phyloP scores from a whole-genome alignment of 2,113 vertebrate genomes.

The Burhinus oedicnemus region DNA sequence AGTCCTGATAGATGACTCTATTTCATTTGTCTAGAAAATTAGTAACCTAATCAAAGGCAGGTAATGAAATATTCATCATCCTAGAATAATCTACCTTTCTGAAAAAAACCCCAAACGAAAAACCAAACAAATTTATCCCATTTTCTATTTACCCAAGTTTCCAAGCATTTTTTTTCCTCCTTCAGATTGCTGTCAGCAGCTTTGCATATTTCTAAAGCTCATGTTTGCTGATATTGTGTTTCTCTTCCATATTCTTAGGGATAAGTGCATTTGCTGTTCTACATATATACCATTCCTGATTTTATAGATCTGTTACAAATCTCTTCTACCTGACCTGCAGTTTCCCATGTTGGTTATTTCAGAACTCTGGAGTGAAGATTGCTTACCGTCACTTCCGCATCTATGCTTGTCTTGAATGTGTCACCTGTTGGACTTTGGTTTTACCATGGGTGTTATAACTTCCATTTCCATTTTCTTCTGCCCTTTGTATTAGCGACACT shows the following conservation, averaged over 20 bases:
- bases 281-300: not conserved
- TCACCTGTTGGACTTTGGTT: not conserved
- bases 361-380: not conserved
- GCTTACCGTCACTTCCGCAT: not conserved
- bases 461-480: not conserved
- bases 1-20: not conserved
- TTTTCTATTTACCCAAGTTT: not conserved
- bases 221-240: not conserved
- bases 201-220: not conserved
- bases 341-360: not conserved
- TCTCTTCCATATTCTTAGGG: not conserved
- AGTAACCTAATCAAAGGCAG: slow-evolving; percentile 28
- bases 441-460: not conserved
- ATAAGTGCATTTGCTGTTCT: not conserved
- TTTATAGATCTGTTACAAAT: not conserved
- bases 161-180: not conserved
- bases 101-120: not conserved
- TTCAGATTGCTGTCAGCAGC: not conserved
- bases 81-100: not conserved
- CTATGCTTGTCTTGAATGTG: not conserved
- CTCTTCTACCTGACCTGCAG: not conserved
- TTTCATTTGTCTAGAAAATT: slow-evolving; percentile 32
- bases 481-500: not conserved
- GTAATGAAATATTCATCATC: slow-evolving; percentile 9
- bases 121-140: not conserved